A percentile compares a stretch with the other conserved stretches of the same genome.
Evolutionary conservation across 2,888 invertebrate species (phyloP).

Genomic region (Xestia xanthographa): DNA sequence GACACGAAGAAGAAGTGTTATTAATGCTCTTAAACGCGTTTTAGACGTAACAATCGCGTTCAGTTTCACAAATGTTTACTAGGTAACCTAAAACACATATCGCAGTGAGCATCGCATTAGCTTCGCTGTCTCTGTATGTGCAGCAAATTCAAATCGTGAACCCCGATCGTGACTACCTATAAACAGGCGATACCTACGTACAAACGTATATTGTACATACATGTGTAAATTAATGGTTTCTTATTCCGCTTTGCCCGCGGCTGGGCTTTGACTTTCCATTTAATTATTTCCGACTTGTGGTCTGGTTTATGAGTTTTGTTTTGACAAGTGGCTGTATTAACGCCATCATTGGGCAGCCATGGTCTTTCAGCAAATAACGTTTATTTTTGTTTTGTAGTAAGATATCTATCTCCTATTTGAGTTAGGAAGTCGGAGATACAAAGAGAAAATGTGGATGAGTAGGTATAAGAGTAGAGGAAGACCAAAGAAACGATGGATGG

Average conservation of each 20-base stretch:
- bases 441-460: too few species aligned
- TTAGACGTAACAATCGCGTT: background rate
- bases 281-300: constrained; percentile 55
- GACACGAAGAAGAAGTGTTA: too few species aligned
- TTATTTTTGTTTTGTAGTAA: background rate
- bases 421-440: too few species aligned
- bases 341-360: constrained; percentile 2
- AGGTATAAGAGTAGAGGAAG: too few species aligned
- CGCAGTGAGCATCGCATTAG: background rate
- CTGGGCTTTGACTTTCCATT: constrained; percentile 56
- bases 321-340: constrained; percentile 18
- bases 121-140: constrained; percentile 37
- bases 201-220: constrained; percentile 41
- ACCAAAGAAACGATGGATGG: too few species aligned
- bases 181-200: constrained; percentile 43
- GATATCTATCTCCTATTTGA: background rate
- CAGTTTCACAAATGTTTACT: background rate
- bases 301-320: constrained; percentile 23
- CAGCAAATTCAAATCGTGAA: constrained; percentile 57
- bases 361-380: background rate
- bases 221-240: constrained; percentile 52
- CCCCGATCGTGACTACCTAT: constrained; percentile 64
- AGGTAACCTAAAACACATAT: too few species aligned
- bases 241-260: constrained; percentile 48
- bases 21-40: background rate